These are phyloP conservation scores for Bergia sp. DNA, from an alignment of 92 coral and sea anemone species.

Conservation along the genomic window DNA sequence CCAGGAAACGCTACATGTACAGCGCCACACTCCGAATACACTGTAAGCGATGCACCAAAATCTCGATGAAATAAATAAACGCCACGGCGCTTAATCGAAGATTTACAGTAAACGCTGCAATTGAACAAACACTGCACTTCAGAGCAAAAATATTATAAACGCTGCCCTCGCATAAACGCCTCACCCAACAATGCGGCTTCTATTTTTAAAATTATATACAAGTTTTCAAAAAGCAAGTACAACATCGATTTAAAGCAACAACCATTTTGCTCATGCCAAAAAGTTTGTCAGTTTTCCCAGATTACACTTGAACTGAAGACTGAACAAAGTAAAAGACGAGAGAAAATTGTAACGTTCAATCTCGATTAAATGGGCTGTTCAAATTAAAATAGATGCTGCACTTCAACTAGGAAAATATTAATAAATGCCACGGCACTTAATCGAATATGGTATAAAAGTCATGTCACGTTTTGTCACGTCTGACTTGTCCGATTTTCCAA, in stretches of 20 bases:
- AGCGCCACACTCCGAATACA: conserved; percentile 20
- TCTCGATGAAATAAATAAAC: conserved; percentile 3
- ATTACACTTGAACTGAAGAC: no score
- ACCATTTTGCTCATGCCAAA: conserved; percentile 8
- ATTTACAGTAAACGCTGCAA: conserved; percentile 13
- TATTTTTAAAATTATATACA: neutral
- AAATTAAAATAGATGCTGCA: conserved; percentile 5
- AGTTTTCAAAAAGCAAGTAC: conserved; percentile 12
- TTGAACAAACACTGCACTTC: conserved; percentile 9
- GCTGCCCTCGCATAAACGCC: conserved; percentile 17
- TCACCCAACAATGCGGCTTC: conserved; percentile 8
- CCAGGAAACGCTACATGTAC: conserved; percentile 2
- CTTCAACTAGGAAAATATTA: neutral
- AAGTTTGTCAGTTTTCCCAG: no score
- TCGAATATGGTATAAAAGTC: neutral
- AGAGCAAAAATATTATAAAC: conserved; percentile 14
- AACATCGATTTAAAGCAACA: conserved; percentile 15
- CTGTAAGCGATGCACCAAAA: conserved; percentile 15
- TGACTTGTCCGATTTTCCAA: conserved; percentile 13
- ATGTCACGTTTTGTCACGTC: conserved; percentile 2
- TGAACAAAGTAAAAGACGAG: conserved; percentile 12
- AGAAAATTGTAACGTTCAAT: conserved; percentile 6
- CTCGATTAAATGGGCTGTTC: conserved; percentile 3
- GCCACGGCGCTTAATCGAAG: no score
- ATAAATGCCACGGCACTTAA: conserved; percentile 6